Percentiles rank a stretch among this genome's conserved stretches.
These are phyloP conservation scores for Antennarius maculatus DNA, from an alignment of 2,797 vertebrate species.

Conservation along the genomic window DNA sequence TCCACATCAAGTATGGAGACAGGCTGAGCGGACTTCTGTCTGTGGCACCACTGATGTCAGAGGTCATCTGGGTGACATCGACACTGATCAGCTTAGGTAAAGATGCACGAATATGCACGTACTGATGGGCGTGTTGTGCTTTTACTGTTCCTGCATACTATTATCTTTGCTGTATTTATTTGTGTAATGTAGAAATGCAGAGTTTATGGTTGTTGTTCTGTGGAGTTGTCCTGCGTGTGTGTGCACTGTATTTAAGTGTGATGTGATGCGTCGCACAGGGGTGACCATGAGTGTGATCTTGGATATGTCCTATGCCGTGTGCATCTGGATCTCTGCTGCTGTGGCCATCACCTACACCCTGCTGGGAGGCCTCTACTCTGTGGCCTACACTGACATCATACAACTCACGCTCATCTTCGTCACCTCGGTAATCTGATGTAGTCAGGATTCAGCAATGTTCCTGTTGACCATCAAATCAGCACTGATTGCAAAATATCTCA, in stretches of 20 bases:
- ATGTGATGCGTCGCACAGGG: constrained; percentile 49
- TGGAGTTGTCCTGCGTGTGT: background rate
- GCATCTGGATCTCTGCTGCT: constrained; percentile 76
- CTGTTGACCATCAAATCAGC: background rate
- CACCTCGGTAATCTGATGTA: constrained; percentile 65
- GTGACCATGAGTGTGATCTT: constrained; percentile 80
- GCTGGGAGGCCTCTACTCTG: constrained; percentile 79
- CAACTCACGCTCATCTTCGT: constrained; percentile 78
- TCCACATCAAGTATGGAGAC: constrained; percentile 66
- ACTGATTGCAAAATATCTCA: too few relatives aligned
- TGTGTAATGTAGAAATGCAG: too few relatives aligned
- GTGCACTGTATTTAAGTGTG: background rate
- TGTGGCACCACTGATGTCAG: constrained; percentile 37
- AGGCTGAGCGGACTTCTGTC: constrained; percentile 39
- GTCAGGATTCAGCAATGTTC: background rate
- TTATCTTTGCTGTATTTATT: background rate
- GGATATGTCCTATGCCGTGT: constrained; percentile 68
- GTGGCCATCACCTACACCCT: constrained; percentile 76
- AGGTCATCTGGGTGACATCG: constrained; percentile 52
- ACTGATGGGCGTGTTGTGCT: too few relatives aligned
- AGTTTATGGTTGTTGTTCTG: too few relatives aligned
- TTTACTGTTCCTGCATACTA: too few relatives aligned
- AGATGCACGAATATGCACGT: background rate
- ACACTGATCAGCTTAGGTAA: constrained; percentile 54
- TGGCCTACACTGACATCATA: constrained; percentile 72